Evolutionary conservation across 2,797 vertebrate genomes (phyloP), one percentile per base, ranked within the genome.

Genomic region (Antrozous pallidus): DNA sequence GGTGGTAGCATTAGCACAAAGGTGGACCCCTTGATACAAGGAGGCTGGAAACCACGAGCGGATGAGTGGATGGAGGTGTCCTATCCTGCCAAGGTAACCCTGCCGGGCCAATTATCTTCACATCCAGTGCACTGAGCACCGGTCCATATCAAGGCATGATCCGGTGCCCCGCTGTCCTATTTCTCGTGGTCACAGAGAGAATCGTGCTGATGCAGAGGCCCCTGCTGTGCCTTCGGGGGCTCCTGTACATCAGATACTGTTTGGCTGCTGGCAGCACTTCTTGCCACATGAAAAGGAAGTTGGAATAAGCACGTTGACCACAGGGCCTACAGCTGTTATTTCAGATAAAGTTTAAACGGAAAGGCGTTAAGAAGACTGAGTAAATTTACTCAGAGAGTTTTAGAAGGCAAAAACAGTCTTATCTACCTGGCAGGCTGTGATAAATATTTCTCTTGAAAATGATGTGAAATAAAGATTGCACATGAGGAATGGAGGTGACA

Each of bases 131-230:
- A 20, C 51, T 18, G 51, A 54, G 51, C 18, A 49, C 49, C 49
- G 17, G 16, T 49, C 49, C 14, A 18, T 6, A 49, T 5, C 16
- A 6, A 49, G 49, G 49, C 49, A 54, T 22, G 51, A 3, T 17
- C 51, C 8, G 51, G 18, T 54, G 51, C 51, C 20, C 51, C 51
- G 8, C 20, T 54, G 7, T 8, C 2, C 8, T 22, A 20, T 22
- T 54, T 22, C 51, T 54, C 51, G 20, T 8, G 51, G 51, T 54
- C 51, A 20, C 51, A 22, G 0, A 54, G 51, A 54, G 51, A 54
- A 16, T 98, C 96, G 99, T 99, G 99, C 99, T 99, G 98, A 94
- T 96, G 98, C 98, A 8, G 98, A 98, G 92, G 98, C 98, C 18
- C 94, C 98, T 22, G 1, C 97, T 65, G 98, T 98, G 81, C 98